Base-by-base conservation (phyloP, 2,888 invertebrate species). In the Machimus atricapillus region DNA sequence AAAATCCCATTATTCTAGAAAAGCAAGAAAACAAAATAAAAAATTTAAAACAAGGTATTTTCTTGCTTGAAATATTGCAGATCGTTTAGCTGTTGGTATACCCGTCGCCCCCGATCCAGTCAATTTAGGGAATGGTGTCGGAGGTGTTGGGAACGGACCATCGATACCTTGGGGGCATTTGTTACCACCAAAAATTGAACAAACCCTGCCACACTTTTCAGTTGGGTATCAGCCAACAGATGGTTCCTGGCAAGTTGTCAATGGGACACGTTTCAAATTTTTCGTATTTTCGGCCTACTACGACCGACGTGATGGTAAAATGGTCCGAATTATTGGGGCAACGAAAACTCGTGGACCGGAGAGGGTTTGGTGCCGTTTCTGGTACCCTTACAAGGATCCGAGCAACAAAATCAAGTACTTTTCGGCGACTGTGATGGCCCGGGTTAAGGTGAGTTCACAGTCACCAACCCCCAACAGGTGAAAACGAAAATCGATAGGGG, bases 261-360 rank as follows among this genome's bases (percentile, higher is more conserved):
- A 93, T 89, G 93, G 93, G 76, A 93, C 93, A 89, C 91, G 97
- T 91, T 97, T 95, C 92, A 97, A 97, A 92, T 98, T 98, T 93
- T 97, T 95, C 93, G 97, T 98, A 85, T 98, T 97, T 91, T 97
- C 98, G 12, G 98, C 98, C 82, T 98, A 96, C 91, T 96, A 96
- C 91, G 98, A 98, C 93, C 94, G 95, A 82, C 94, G 97, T 89
- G 94, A 94, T 90, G 94, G 94, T 78, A 94, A 95, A 87, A 93
- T 94, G 88, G 94, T 98, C 81, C 94, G 98, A 76, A 94, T 98
- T 87, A 96, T 98, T 89, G 97, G 97, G 14, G 97, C 97, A 12
- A 97, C 98, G 1, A 97, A 96, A 93, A 98, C 98, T 1, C 95
- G 97, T 82, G 95, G 96, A 2, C 95, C 97, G 0, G 97, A 97